phyloP scores from a whole-genome alignment of 2,797 vertebrate species.

The Eulemur albifrons region DNA sequence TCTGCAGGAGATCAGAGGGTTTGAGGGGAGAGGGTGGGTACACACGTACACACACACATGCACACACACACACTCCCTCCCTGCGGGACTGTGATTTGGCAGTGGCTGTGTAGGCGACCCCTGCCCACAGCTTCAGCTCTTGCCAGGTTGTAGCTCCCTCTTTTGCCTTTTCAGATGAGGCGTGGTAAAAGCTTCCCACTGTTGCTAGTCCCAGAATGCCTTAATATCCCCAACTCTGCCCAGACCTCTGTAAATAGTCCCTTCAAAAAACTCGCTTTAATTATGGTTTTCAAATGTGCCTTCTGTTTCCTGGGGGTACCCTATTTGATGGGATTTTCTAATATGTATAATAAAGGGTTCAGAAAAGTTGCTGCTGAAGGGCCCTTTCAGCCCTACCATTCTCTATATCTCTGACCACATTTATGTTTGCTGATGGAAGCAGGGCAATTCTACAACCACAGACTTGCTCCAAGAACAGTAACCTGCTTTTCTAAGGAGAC shows the following conservation, averaged over 20 bases:
- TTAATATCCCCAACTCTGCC: neutral
- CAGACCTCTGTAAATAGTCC: neutral
- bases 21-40: neutral
- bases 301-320: neutral
- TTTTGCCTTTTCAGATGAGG: neutral
- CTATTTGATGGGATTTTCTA: neutral
- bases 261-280: neutral
- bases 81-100: neutral
- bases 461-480: slow-evolving; percentile 28
- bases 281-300: neutral
- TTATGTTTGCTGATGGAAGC: slow-evolving; percentile 23
- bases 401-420: neutral
- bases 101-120: neutral
- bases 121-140: neutral
- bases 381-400: neutral
- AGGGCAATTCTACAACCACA: slow-evolving; percentile 33
- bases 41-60: neutral
- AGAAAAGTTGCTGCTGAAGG: neutral
- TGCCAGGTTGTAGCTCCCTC: neutral
- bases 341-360: neutral
- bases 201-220: neutral
- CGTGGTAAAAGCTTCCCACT: neutral
- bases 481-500: slow-evolving; percentile 16
- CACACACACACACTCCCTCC: too few species aligned
- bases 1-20: neutral